These are phyloP conservation scores for Parochlus steinenii DNA, from an alignment of 2,888 invertebrate species.

Conservation along the genomic window DNA sequence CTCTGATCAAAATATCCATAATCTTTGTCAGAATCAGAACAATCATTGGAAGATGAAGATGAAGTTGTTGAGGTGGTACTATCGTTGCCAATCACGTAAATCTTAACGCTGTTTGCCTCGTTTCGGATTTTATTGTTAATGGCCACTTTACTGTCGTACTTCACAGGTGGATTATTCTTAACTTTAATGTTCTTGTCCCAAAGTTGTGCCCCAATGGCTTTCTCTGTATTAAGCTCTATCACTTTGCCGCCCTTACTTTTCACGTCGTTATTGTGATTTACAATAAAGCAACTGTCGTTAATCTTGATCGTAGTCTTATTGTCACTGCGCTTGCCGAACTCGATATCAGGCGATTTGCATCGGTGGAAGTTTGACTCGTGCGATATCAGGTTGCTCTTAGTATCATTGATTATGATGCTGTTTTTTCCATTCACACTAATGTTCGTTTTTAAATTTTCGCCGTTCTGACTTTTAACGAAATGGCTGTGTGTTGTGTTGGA, in stretches of 20 bases:
- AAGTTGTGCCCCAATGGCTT: not conserved
- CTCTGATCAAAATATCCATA: constrained; percentile 14
- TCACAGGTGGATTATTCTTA: constrained; percentile 9
- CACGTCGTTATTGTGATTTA: constrained; percentile 8
- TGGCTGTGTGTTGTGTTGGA: too few relatives aligned
- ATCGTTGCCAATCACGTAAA: constrained; percentile 10
- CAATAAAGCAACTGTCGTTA: constrained; percentile 11
- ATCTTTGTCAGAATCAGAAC: constrained; percentile 15
- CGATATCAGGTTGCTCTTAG: constrained; percentile 1
- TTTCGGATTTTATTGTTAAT: constrained; percentile 9
- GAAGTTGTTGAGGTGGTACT: constrained; percentile 10
- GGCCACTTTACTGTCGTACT: constrained; percentile 9
- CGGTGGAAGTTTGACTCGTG: constrained; percentile 3
- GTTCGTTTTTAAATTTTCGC: constrained; percentile 6
- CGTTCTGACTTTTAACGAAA: constrained; percentile 7
- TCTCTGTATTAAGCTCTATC: constrained; percentile 7
- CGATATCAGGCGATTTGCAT: constrained; percentile 6
- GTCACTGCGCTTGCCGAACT: constrained; percentile 7
- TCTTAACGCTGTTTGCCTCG: constrained; percentile 11
- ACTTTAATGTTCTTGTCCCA: constrained; percentile 12
- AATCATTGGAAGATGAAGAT: constrained; percentile 11
- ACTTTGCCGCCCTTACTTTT: constrained; percentile 7
- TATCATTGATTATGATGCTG: constrained; percentile 11
- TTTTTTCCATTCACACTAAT: constrained; percentile 12
- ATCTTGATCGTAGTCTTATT: constrained; percentile 12